These are phyloP conservation scores for Petromus typicus DNA, from an alignment of 2,113 vertebrate species.

Conservation along the genomic window DNA sequence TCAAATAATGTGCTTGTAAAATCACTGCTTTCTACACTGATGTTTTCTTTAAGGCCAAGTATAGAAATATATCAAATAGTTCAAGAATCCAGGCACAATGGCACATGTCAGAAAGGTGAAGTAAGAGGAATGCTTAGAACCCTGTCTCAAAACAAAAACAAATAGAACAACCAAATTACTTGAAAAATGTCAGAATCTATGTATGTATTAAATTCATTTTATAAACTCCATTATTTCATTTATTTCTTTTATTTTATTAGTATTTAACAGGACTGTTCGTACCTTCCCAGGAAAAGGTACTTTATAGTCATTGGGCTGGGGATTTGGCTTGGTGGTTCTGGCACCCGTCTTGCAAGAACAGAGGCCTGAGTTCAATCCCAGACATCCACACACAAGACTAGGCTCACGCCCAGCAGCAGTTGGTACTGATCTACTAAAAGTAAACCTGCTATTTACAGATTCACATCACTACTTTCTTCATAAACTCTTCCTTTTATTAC, in stretches of 20 bases:
- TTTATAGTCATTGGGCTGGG: too few species aligned
- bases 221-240: slow-evolving; percentile 20
- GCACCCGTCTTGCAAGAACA: too few species aligned
- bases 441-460: neutral
- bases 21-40: neutral
- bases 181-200: neutral
- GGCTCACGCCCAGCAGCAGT: too few species aligned
- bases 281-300: neutral
- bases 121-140: neutral
- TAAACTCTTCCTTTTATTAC: neutral
- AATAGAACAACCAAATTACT: neutral
- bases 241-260: neutral
- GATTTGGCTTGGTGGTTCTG: too few species aligned
- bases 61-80: neutral
- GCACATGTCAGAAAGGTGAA: neutral
- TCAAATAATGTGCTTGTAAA: neutral
- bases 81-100: neutral
- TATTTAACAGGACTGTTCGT: neutral
- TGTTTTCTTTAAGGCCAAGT: neutral
- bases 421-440: neutral
- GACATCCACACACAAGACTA: too few species aligned
- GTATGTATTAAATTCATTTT: neutral
- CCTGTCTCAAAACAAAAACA: neutral
- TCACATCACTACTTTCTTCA: neutral
- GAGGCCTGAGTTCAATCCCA: too few species aligned